Conservation (phyloP, 1,140 invertebrate genomes). For the Cephus cinctus region DNA sequence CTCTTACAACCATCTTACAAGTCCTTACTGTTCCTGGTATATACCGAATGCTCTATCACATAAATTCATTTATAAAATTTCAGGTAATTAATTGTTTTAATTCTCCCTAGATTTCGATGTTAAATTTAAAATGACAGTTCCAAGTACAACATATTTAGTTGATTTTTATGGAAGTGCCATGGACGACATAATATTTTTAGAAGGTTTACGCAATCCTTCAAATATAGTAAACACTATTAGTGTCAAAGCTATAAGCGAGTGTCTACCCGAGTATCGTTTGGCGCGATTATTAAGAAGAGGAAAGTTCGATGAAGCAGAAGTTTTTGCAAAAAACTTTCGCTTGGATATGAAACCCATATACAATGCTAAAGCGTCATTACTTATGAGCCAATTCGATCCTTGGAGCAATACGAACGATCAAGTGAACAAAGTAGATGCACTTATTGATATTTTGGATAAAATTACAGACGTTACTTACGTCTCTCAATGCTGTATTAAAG, state of each 20-base stretch:
- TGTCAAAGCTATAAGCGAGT: slow-evolving; percentile 46
- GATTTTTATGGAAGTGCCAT: slow-evolving; percentile 27
- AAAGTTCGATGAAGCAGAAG: slow-evolving; percentile 48
- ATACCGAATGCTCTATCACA: slow-evolving; percentile 5
- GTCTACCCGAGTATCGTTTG: slow-evolving; percentile 41
- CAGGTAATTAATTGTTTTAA: slow-evolving; percentile 9
- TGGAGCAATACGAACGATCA: slow-evolving; percentile 25
- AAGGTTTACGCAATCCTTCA: slow-evolving; percentile 26
- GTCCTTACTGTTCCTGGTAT: slow-evolving; percentile 43
- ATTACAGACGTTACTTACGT: slow-evolving; percentile 42
- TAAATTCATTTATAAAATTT: slow-evolving; percentile 10
- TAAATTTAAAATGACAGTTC: slow-evolving; percentile 40
- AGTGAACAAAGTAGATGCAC: slow-evolving; percentile 19
- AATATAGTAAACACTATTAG: slow-evolving; percentile 33
- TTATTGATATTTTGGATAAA: slow-evolving; percentile 34
- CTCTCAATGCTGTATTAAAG: slow-evolving; percentile 46
- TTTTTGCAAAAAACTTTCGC: slow-evolving; percentile 44
- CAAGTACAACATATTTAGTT: slow-evolving; percentile 35
- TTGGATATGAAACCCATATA: slow-evolving; percentile 44
- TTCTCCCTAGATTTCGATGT: slow-evolving; percentile 35
- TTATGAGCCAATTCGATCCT: slow-evolving; percentile 39
- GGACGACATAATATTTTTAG: slow-evolving; percentile 44
- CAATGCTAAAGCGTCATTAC: slow-evolving; percentile 36
- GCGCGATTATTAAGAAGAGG: slow-evolving; percentile 40
- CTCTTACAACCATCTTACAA: slow-evolving; percentile 21